Evolutionary conservation across 2,888 invertebrate species (phyloP).

Genomic region (Torymus tubicola): DNA sequence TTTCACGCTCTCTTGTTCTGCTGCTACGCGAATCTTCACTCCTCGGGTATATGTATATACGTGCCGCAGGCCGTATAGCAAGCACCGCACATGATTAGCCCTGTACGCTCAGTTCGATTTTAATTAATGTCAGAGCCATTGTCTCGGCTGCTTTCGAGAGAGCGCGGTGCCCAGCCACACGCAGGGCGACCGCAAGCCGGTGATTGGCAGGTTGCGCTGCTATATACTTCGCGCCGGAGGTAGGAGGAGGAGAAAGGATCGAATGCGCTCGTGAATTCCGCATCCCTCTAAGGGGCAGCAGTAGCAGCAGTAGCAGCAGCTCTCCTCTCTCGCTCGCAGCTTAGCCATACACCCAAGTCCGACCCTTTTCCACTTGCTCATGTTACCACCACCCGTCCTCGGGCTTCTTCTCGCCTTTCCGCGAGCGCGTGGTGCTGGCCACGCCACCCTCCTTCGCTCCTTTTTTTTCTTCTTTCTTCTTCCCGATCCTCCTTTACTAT

Average conservation of each 20-base stretch:
- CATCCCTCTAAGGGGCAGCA: constrained; percentile 33
- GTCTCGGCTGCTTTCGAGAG: constrained; percentile 17
- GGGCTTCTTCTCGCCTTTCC: constrained; percentile 23
- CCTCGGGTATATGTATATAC: no score
- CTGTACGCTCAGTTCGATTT: constrained; percentile 53
- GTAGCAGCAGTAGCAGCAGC: no score
- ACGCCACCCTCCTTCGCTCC: background rate
- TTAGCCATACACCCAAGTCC: background rate
- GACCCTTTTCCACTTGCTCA: constrained; percentile 33
- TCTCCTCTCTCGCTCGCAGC: no score
- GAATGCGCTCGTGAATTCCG: constrained; percentile 37
- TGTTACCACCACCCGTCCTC: background rate
- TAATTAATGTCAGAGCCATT: constrained; percentile 59
- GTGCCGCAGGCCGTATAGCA: no score
- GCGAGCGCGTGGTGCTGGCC: no score
- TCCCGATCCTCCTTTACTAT: background rate
- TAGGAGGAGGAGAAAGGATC: constrained; percentile 1
- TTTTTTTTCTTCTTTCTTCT: constrained; percentile 6
- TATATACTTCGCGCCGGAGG: background rate
- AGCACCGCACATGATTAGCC: constrained; percentile 45
- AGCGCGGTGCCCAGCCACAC: background rate
- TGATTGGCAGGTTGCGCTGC: constrained; percentile 59
- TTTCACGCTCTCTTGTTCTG: no score
- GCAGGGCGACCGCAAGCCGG: constrained; percentile 47
- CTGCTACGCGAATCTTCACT: no score